Evolutionary conservation across 2,113 vertebrate species (phyloP).

Genomic region (Clinocottus analis): DNA sequence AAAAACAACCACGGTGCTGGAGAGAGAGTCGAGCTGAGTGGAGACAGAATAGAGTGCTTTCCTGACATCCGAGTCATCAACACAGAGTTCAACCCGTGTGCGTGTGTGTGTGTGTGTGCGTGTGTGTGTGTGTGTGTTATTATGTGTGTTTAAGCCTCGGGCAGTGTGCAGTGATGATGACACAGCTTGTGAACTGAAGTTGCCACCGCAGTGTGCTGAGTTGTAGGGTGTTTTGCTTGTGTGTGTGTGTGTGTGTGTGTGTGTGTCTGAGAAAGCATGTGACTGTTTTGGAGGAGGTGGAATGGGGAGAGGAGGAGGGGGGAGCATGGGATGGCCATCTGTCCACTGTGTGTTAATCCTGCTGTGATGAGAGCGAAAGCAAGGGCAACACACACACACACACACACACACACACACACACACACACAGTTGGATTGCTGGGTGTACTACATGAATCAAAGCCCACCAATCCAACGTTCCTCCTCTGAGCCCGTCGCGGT

Average conservation of each 20-base stretch:
- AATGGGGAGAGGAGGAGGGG: too few relatives aligned
- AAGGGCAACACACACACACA: slow-evolving; percentile 39
- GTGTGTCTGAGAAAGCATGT: slow-evolving; percentile 23
- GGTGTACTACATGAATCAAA: slow-evolving; percentile 54
- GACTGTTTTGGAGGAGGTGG: slow-evolving; percentile 41
- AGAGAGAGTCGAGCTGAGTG: slow-evolving; percentile 28
- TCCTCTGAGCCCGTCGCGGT: slow-evolving; percentile 27
- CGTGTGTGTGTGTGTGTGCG: slow-evolving; percentile 24
- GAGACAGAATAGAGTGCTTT: slow-evolving; percentile 50
- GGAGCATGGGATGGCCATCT: slow-evolving; percentile 70
- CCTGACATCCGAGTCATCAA: slow-evolving; percentile 68
- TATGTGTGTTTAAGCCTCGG: slow-evolving; percentile 49
- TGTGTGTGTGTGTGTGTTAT: too few relatives aligned
- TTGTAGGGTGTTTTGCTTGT: slow-evolving; percentile 31
- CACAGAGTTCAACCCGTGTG: slow-evolving; percentile 37
- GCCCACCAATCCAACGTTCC: slow-evolving; percentile 18
- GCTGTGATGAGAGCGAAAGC: slow-evolving; percentile 63
- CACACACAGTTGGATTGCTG: slow-evolving; percentile 33
- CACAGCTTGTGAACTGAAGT: slow-evolving; percentile 61
- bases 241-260: slow-evolving; percentile 24
- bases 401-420: not conserved
- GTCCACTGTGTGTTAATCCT: slow-evolving; percentile 75
- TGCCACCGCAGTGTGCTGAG: slow-evolving; percentile 47
- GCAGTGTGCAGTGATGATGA: slow-evolving; percentile 60
- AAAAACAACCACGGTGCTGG: slow-evolving; percentile 24